Evolutionary conservation across 2,113 vertebrate species (phyloP).

Genomic region (mouse (Mus musculus)): DNA sequence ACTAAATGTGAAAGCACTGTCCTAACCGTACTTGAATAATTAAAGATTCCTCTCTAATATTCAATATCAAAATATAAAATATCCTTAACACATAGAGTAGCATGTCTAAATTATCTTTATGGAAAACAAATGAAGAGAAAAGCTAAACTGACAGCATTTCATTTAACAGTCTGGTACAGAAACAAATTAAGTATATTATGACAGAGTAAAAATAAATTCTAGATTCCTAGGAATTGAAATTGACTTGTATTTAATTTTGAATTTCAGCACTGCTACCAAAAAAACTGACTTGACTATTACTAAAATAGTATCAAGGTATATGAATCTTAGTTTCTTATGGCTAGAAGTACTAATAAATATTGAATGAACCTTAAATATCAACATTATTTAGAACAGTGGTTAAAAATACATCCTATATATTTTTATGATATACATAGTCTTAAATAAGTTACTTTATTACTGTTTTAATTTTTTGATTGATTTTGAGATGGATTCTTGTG

Average conservation of each 20-base stretch:
- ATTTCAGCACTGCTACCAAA: not conserved
- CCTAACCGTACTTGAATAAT: not conserved
- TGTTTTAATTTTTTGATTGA: not conserved
- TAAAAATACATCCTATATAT: not conserved
- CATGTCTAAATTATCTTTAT: not conserved
- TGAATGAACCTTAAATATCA: not conserved
- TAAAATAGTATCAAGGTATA: not conserved
- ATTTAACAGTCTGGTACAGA: not conserved
- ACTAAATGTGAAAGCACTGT: constrained; percentile 37
- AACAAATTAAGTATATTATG: not conserved
- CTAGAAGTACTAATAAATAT: not conserved
- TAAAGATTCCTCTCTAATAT: not conserved
- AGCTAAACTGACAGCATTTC: not conserved
- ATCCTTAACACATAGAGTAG: not conserved
- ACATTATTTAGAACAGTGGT: not conserved
- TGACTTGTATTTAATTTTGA: not conserved
- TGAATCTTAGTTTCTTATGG: not conserved
- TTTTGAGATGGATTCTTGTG: not conserved
- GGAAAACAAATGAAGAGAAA: not conserved
- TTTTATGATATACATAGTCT: not conserved
- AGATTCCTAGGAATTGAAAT: not conserved
- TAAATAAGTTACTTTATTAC: not conserved
- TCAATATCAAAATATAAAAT: not conserved
- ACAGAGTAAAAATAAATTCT: not conserved
- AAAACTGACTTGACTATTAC: not conserved